Base-by-base conservation (phyloP, 2,888 invertebrate species). In the Zygaena filipendulae region DNA sequence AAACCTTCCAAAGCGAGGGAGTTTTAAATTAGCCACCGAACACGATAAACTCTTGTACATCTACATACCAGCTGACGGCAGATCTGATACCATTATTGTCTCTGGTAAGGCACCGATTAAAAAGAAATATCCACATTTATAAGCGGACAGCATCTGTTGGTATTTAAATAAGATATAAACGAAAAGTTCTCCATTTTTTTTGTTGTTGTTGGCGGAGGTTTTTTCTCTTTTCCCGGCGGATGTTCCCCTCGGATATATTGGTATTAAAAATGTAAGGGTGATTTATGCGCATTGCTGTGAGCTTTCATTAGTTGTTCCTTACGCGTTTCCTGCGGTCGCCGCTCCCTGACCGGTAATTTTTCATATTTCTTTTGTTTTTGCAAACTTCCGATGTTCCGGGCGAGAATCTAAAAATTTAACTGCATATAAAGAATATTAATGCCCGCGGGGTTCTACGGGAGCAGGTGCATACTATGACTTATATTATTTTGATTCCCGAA, bases 251-350 rank as follows among this genome's bases (percentile, higher is more conserved):
- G 66, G 70, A 72, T 74, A 72, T 79, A 79, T 79, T 74, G 77
- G 77, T 79, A 79, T 79, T 79, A 79, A 79, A 79, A 79, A 79
- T 79, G 79, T 77, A 79, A 79, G 62, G 70, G 68, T 77, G 79
- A 79, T 79, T 79, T 79, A 79, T 79, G 77, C 69, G 77, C 74
- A 79, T 77, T 68, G 77, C 74, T 77, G 70, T 79, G 71, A 77
- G 79, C 79, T 79, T 79, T 79, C 79, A 79, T 79, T 79, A 77
- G 75, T 67, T 67, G 66, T 70, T 74, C 67, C 75, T 77, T 75
- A 63, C 57, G 70, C 68, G 66, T 66, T 69, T 69, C 64, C 60
- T 67, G 74, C 70, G 74, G 75, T 70, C 66, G 62, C 59, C 60
- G 64, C 68, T 68, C 72, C 74, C 74, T 79, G 79, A 79, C 79